phyloP scores from a whole-genome alignment of 1,140 invertebrate species.

The Drosophila neocordata region DNA sequence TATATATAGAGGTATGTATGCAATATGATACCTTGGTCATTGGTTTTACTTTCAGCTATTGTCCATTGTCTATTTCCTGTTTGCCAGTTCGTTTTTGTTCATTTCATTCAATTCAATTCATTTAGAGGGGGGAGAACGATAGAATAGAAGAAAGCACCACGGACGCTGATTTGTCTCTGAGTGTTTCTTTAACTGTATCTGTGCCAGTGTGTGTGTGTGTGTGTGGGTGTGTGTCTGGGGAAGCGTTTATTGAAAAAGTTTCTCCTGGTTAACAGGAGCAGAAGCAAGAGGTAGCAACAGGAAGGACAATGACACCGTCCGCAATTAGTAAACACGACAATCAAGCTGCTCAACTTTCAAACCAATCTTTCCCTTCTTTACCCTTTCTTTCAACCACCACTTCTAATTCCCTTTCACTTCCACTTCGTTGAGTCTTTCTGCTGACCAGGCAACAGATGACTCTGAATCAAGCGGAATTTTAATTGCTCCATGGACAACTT shows the following conservation, averaged over 20 bases:
- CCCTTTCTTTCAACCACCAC: not conserved
- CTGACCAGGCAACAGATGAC: not conserved
- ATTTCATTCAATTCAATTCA: not conserved
- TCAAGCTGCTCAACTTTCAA: slow-evolving; percentile 2
- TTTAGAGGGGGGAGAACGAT: no score
- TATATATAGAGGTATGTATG: not conserved
- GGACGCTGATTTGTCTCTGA: slow-evolving; percentile 32
- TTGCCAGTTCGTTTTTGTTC: not conserved
- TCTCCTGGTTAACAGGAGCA: not conserved
- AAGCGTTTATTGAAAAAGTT: slow-evolving; percentile 49
- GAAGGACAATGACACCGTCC: slow-evolving; percentile 20
- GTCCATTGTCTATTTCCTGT: not conserved
- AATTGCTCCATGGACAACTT: slow-evolving; percentile 8
- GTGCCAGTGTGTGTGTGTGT: not conserved
- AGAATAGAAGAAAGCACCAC: not conserved
- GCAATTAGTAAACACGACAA: slow-evolving; percentile 34
- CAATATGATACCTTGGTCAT: not conserved
- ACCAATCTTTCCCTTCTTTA: not conserved
- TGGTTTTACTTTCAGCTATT: not conserved
- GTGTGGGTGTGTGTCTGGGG: slow-evolving; percentile 17
- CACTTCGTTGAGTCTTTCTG: not conserved
- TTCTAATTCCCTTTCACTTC: not conserved
- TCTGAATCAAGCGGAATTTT: slow-evolving; percentile 8
- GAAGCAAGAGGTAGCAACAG: slow-evolving; percentile 6
- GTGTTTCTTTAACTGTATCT: not conserved